Evolutionary conservation across 2,888 invertebrate species (phyloP).

Genomic region (Drosophila nr. medialis): DNA sequence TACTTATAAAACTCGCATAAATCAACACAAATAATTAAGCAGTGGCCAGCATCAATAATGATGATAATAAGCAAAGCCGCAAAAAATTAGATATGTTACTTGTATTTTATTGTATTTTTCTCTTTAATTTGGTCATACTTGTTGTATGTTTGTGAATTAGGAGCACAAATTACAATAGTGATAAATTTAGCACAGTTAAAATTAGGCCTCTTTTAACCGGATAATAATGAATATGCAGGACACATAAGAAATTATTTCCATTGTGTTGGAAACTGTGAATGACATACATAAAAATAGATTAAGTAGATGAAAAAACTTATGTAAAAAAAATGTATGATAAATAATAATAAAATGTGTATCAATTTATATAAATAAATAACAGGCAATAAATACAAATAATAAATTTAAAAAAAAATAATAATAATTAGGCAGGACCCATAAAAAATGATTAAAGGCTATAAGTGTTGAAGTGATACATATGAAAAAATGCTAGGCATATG

Average conservation of each 20-base stretch:
- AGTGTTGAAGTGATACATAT: background rate
- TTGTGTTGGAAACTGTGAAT: background rate
- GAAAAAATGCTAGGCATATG: background rate
- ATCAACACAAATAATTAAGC: conserved; percentile 73
- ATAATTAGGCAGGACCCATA: no score
- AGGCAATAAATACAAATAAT: no score
- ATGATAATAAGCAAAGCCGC: conserved; percentile 41
- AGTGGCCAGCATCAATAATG: conserved; percentile 50
- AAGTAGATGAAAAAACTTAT: background rate
- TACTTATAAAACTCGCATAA: conserved; percentile 74
- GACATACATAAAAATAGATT: background rate
- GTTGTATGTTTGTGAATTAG: conserved; percentile 50
- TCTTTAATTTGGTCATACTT: conserved; percentile 17
- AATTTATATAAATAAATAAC: no score
- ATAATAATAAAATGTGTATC: background rate
- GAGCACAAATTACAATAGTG: conserved; percentile 25
- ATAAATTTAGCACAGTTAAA: background rate
- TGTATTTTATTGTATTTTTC: background rate
- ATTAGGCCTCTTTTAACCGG: no score
- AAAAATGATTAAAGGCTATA: background rate
- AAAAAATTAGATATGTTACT: conserved; percentile 18
- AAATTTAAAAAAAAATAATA: no score
- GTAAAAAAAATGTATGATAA: background rate
- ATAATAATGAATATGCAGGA: background rate
- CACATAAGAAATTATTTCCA: background rate